Conservation (phyloP, 2,888 invertebrate genomes). For the Hirtodrosophila confusa region DNA sequence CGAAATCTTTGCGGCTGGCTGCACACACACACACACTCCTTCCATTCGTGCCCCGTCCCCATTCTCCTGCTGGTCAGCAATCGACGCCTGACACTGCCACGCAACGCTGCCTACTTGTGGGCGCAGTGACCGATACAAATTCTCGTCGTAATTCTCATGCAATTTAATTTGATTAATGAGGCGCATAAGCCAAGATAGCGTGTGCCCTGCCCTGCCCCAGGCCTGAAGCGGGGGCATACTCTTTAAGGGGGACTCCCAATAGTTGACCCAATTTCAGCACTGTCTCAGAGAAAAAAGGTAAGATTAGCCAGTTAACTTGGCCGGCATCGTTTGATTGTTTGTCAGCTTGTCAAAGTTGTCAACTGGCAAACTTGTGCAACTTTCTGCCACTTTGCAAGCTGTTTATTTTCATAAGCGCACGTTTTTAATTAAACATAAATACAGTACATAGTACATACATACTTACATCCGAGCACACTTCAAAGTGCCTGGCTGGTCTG, state of each 20-base stretch:
- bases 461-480: constrained; percentile 36
- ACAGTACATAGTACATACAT: neutral
- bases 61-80: constrained; percentile 17
- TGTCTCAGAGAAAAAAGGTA: neutral
- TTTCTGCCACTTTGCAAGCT: constrained; percentile 1
- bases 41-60: neutral
- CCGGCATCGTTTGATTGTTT: neutral
- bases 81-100: constrained; percentile 37
- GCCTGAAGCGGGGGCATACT: constrained; percentile 8
- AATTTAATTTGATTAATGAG: constrained; percentile 78
- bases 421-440: constrained; percentile 49
- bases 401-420: constrained; percentile 40
- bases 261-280: constrained; percentile 40
- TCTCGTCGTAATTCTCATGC: constrained; percentile 59
- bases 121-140: constrained; percentile 53
- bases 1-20: constrained; percentile 51
- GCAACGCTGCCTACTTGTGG: constrained; percentile 50
- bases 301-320: neutral
- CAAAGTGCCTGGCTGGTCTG: constrained; percentile 50
- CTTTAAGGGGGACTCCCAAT: constrained; percentile 31
- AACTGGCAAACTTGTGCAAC: neutral
- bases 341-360: constrained; percentile 10
- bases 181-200: constrained; percentile 67
- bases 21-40: constrained; percentile 30
- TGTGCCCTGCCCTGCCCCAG: constrained; percentile 5